phyloP scores from a whole-genome alignment of 1,140 invertebrate species.

The Drosophila hydei region DNA sequence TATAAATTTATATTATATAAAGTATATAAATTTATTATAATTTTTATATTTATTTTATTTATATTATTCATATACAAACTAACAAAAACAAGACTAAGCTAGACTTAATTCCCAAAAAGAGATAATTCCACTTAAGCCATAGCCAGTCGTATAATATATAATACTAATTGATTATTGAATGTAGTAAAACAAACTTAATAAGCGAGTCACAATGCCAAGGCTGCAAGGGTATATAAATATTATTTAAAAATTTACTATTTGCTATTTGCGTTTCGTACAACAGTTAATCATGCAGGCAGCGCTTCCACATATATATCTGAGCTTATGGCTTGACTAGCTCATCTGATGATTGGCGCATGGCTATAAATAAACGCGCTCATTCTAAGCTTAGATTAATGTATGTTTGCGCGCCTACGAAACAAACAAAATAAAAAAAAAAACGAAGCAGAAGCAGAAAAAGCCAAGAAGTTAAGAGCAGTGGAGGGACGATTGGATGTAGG shows the following conservation, averaged over 20 bases:
- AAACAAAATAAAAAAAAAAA: not conserved
- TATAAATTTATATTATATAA: no score
- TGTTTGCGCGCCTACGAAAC: conserved; percentile 39
- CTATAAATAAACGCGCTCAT: conserved; percentile 70
- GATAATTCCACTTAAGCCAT: not conserved
- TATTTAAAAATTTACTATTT: conserved; percentile 11
- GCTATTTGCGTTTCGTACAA: conserved; percentile 27
- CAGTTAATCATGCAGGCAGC: conserved; percentile 69
- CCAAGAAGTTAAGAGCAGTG: not conserved
- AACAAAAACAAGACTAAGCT: no score
- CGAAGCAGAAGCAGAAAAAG: not conserved
- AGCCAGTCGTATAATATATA: not conserved
- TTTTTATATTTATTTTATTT: no score
- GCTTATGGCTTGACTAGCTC: conserved; percentile 31
- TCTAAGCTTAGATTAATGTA: conserved; percentile 52
- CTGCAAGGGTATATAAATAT: conserved; percentile 24
- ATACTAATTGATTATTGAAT: not conserved
- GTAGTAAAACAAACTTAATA: conserved; percentile 6
- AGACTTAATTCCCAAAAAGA: no score
- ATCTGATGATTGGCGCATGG: conserved; percentile 45
- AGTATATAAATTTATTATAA: no score
- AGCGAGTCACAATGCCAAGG: conserved; percentile 9
- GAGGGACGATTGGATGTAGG: not conserved
- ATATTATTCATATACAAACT: no score
- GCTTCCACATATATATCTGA: conserved; percentile 1